These are phyloP conservation scores for Narcine bancroftii DNA, from an alignment of 2,113 vertebrate genomes.

Conservation along the genomic window DNA sequence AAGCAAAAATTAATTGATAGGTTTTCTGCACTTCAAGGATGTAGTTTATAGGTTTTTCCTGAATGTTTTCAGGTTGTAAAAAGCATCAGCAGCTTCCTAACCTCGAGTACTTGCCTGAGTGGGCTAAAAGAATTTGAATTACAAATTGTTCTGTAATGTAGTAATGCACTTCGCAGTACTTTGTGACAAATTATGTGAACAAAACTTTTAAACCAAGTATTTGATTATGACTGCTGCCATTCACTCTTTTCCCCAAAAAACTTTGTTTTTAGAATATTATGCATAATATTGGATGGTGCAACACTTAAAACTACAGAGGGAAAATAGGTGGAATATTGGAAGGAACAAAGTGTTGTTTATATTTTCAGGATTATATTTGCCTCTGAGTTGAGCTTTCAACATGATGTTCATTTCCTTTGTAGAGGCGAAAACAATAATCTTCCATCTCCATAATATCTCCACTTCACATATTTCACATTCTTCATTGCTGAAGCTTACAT, in stretches of 20 bases:
- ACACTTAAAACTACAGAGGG: background rate
- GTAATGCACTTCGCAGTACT: background rate
- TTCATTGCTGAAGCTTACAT: background rate
- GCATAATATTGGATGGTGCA: background rate
- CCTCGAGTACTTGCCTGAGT: background rate
- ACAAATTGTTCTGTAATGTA: background rate
- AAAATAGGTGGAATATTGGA: background rate
- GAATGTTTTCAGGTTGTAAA: background rate
- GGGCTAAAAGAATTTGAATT: background rate
- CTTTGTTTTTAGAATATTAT: background rate
- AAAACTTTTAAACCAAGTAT: background rate
- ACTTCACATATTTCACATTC: background rate
- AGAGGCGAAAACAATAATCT: background rate
- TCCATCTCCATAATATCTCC: background rate
- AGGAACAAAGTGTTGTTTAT: background rate
- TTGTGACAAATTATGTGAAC: background rate
- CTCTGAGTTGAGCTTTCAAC: background rate
- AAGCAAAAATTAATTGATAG: background rate
- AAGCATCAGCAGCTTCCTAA: background rate
- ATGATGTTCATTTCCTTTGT: background rate
- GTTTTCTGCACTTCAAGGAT: background rate
- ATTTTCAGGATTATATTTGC: background rate
- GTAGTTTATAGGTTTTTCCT: background rate
- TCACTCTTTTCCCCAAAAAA: too few species aligned
- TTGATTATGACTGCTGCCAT: background rate